A percentile compares a stretch with the other conserved stretches of the same genome.
Evolutionary conservation across 2,113 vertebrate species (phyloP).

Genomic region (Donacobius atricapilla): DNA sequence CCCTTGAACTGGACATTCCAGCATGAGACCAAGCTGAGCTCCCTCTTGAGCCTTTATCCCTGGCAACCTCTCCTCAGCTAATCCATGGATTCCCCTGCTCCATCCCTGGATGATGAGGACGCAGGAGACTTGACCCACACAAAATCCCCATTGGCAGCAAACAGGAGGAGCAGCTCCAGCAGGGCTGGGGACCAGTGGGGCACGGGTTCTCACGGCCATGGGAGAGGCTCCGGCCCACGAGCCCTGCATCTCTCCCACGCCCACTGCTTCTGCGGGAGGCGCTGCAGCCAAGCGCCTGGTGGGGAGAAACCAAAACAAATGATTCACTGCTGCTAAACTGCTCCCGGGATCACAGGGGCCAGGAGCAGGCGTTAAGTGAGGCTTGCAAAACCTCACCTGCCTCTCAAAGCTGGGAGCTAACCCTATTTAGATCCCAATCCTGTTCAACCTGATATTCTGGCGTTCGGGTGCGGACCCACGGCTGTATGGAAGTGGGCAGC

Average conservation of each 20-base stretch:
- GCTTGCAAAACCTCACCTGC: slow-evolving; percentile 17
- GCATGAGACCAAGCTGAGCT: neutral
- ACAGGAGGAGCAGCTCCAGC: neutral
- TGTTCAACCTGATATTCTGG: neutral
- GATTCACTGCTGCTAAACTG: slow-evolving; percentile 31
- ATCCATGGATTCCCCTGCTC: neutral
- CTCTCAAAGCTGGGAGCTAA: neutral
- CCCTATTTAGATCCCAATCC: neutral
- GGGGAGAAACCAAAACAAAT: slow-evolving; percentile 44
- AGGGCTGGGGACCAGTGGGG: neutral
- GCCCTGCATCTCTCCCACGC: neutral
- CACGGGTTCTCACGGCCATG: fast-evolving
- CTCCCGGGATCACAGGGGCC: neutral
- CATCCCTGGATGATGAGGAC: neutral
- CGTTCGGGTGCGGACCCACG: fast-evolving
- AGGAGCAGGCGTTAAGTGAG: neutral
- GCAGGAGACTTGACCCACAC: neutral
- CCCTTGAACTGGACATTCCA: neutral
- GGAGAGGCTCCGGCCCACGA: neutral
- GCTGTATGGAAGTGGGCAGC: neutral
- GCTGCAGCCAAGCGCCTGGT: neutral
- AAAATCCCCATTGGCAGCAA: neutral
- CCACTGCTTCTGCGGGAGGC: neutral
- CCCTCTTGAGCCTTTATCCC: neutral
- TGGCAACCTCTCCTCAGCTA: neutral